A percentile compares a stretch with the other conserved stretches of the same genome.
Conservation (phyloP, 2,888 invertebrate species). For the Xanthia togata region DNA sequence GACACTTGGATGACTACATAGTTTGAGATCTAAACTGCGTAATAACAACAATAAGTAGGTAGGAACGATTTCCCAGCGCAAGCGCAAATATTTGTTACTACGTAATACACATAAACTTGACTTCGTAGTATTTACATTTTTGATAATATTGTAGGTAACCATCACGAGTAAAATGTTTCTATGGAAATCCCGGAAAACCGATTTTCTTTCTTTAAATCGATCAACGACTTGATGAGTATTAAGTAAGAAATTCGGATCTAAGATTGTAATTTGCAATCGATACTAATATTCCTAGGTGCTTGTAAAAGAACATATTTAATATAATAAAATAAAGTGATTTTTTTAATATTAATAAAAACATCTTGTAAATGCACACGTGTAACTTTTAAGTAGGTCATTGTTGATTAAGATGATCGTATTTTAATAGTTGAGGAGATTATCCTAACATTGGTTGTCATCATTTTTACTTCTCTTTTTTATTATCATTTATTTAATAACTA, state of each 20-base stretch:
- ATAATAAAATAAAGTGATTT: no score
- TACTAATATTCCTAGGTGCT: background rate
- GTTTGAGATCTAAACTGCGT: slow-evolving; percentile 46
- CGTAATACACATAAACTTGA: slow-evolving; percentile 19
- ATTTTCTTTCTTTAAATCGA: background rate
- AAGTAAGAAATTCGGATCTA: background rate
- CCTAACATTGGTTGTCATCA: background rate
- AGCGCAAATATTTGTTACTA: slow-evolving; percentile 49
- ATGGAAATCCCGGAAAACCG: background rate
- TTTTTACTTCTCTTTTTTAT: no score
- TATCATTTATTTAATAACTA: no score
- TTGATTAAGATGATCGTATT: background rate
- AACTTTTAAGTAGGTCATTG: background rate
- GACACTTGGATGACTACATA: slow-evolving; percentile 55
- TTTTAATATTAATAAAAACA: background rate
- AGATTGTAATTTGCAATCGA: background rate
- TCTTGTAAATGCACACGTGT: background rate
- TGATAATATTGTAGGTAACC: slow-evolving; percentile 43
- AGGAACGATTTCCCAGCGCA: slow-evolving; percentile 4
- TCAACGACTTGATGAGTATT: background rate
- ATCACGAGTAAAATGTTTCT: background rate
- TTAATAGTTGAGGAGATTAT: background rate
- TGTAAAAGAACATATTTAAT: background rate
- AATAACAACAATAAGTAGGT: slow-evolving; percentile 22
- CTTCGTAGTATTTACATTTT: slow-evolving; percentile 45